These are phyloP conservation scores for Pelosia muscerda DNA, from an alignment of 2,888 invertebrate species.

Conservation along the genomic window DNA sequence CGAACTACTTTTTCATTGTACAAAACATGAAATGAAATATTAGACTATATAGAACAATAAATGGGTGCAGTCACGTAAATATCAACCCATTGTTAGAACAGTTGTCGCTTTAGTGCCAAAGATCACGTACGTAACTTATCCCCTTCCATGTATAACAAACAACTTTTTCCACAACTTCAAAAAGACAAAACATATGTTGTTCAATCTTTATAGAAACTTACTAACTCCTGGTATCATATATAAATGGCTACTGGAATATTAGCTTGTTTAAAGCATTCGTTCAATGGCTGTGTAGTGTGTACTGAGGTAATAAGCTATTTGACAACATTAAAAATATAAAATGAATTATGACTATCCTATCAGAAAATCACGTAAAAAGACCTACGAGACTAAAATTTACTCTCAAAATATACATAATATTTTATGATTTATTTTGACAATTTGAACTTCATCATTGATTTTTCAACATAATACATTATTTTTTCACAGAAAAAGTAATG, in stretches of 20 bases:
- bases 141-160: slow-evolving; percentile 29
- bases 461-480: too few species aligned
- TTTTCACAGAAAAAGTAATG: too few species aligned
- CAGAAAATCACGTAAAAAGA: too few species aligned
- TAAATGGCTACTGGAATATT: not conserved
- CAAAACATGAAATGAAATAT: not conserved
- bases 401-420: too few species aligned
- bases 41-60: slow-evolving; percentile 1
- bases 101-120: slow-evolving; percentile 39
- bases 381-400: too few species aligned
- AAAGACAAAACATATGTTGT: slow-evolving; percentile 25
- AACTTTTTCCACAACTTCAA: slow-evolving; percentile 21
- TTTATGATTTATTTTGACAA: too few species aligned
- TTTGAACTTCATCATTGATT: too few species aligned
- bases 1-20: not conserved
- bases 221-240: not conserved
- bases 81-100: slow-evolving; percentile 30
- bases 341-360: too few species aligned
- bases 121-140: slow-evolving; percentile 48
- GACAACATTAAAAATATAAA: too few species aligned
- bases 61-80: slow-evolving; percentile 33
- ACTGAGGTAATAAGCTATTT: too few species aligned
- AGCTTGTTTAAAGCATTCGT: slow-evolving; percentile 18
- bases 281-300: not conserved
- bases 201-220: slow-evolving; percentile 10